Evolutionary conservation across 2,113 vertebrate genomes (phyloP).

Genomic region (Ellobius talpinus): DNA sequence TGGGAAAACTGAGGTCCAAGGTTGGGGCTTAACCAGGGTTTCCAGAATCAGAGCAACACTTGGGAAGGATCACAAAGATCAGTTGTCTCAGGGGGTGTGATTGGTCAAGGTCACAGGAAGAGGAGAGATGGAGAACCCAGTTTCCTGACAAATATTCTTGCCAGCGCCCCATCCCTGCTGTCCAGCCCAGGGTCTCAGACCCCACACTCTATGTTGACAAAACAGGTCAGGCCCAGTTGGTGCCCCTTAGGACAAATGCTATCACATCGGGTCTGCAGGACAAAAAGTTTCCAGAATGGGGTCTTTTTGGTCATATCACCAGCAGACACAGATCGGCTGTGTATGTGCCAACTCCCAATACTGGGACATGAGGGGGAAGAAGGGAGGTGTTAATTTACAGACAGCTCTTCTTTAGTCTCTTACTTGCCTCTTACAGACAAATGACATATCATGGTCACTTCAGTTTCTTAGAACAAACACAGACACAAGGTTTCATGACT

Average conservation of each 20-base stretch:
- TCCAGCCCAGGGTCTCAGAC: not conserved
- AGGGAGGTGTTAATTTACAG: conserved; percentile 30
- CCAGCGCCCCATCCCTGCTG: not conserved
- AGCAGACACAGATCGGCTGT: not conserved
- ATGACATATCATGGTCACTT: conserved; percentile 59
- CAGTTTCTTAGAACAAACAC: conserved; percentile 44
- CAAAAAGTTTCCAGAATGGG: not conserved
- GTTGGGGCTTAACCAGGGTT: conserved; percentile 31
- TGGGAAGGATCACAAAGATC: conserved; percentile 43
- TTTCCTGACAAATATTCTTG: conserved; percentile 28
- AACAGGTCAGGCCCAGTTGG: conserved; percentile 22
- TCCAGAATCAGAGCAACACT: conserved; percentile 25
- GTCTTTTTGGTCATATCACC: not conserved
- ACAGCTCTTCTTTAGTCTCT: conserved; percentile 33
- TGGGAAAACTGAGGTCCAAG: conserved; percentile 27
- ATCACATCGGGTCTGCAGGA: not conserved
- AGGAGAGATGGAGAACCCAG: not conserved
- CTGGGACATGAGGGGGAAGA: not conserved
- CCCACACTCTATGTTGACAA: not conserved
- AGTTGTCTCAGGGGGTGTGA: not conserved
- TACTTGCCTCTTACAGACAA: conserved; percentile 47
- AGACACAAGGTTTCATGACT: conserved; percentile 32
- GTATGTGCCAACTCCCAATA: not conserved
- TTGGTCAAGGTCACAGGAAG: conserved; percentile 68
- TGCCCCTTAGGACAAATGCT: not conserved